Evolutionary conservation across 1,140 invertebrate genomes (phyloP).

Genomic region (Pachypsylla venusta): DNA sequence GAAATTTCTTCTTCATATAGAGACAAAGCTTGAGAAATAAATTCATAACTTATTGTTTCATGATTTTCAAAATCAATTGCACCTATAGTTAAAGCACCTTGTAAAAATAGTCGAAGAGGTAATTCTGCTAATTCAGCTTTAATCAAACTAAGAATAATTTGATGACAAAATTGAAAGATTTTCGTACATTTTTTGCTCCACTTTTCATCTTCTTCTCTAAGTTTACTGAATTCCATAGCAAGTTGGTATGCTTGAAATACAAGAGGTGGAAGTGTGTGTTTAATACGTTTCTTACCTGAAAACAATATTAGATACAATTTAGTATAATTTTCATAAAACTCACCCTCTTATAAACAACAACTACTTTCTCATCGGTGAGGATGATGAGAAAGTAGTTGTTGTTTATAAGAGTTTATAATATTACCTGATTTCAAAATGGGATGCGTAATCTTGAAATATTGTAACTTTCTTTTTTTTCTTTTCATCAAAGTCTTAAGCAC

Average conservation of each 20-base stretch:
- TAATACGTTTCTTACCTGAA: constrained; percentile 53
- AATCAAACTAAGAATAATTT: constrained; percentile 81
- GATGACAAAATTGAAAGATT: constrained; percentile 95
- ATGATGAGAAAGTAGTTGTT: too few relatives aligned
- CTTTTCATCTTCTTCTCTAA: constrained; percentile 77
- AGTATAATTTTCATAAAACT: too few relatives aligned
- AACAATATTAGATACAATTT: too few relatives aligned
- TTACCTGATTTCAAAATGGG: too few relatives aligned
- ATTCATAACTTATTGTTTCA: constrained; percentile 96
- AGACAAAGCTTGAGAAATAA: constrained; percentile 93
- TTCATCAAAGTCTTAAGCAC: too few relatives aligned
- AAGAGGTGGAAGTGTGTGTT: constrained; percentile 88
- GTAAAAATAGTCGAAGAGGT: constrained; percentile 81
- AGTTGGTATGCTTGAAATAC: constrained; percentile 88
- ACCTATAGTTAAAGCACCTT: constrained; percentile 85
- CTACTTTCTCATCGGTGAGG: too few relatives aligned
- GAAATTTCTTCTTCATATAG: constrained; percentile 98
- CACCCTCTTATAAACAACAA: too few relatives aligned
- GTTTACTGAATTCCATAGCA: constrained; percentile 64
- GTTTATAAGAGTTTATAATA: too few relatives aligned
- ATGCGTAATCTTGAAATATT: too few relatives aligned
- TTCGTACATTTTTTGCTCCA: constrained; percentile 98
- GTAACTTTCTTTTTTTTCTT: too few relatives aligned
- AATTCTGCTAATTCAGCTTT: constrained; percentile 89
- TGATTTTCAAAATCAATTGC: constrained; percentile 86